Conservation (phyloP, 2,797 vertebrate species). For the Clamator glandarius region DNA sequence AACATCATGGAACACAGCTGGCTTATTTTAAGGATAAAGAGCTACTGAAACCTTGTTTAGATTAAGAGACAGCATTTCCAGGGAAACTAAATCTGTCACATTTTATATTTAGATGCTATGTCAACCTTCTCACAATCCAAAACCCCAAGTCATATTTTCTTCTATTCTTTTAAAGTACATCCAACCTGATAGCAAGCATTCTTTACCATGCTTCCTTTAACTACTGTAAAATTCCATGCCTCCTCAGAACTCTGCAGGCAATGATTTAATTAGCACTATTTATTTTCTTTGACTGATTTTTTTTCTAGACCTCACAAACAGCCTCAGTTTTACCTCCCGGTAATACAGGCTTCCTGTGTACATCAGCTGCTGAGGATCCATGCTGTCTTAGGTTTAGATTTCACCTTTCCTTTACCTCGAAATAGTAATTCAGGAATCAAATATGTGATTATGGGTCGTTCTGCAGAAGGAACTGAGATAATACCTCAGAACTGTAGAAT, state of each 20-base stretch:
- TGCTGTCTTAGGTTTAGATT: neutral
- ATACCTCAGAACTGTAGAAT: neutral
- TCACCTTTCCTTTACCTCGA: neutral
- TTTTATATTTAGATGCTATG: conserved; percentile 38
- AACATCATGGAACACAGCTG: conserved; percentile 22
- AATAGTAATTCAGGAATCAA: neutral
- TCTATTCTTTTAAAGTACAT: conserved; percentile 8
- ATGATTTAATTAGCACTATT: neutral
- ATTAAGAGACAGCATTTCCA: conserved; percentile 41
- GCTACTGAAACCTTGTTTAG: conserved; percentile 31
- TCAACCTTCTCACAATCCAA: conserved; percentile 7
- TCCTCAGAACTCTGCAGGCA: neutral
- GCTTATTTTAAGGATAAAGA: conserved; percentile 50
- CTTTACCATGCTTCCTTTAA: neutral
- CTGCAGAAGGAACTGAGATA: neutral
- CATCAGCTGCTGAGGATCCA: neutral
- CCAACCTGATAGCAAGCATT: conserved; percentile 6
- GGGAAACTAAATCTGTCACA: conserved; percentile 26
- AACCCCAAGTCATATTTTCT: neutral
- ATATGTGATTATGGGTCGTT: neutral
- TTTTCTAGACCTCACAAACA: neutral
- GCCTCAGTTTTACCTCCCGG: neutral
- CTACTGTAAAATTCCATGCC: conserved; percentile 10
- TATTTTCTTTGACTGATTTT: neutral
- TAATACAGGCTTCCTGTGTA: neutral